Conservation (phyloP, 2,888 invertebrate genomes). For the Polydrusus tereticollis region DNA sequence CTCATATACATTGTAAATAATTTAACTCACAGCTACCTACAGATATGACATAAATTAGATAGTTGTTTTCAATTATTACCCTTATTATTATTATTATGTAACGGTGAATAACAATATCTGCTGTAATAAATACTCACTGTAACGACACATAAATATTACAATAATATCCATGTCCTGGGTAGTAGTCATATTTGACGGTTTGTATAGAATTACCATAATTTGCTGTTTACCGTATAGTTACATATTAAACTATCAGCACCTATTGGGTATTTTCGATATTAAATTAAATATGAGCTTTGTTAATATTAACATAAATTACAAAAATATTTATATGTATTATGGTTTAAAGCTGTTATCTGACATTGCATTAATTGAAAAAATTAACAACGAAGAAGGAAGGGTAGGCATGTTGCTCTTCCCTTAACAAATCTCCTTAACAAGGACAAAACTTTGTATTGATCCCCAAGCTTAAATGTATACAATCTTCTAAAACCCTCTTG, state of each 20-base stretch:
- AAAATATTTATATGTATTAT: no score
- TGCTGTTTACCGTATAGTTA: neutral
- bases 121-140: neutral
- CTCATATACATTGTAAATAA: neutral
- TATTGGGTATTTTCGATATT: neutral
- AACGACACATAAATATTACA: neutral
- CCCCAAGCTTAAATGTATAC: neutral
- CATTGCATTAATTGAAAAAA: neutral
- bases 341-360: no score
- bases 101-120: neutral
- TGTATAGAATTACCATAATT: constrained; percentile 4
- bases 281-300: no score
- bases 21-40: no score
- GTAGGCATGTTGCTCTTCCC: neutral
- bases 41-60: no score
- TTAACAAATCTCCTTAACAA: neutral
- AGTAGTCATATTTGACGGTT: neutral
- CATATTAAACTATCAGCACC: neutral
- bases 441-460: neutral
- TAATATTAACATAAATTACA: no score
- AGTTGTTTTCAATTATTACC: no score
- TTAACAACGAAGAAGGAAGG: no score
- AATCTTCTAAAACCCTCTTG: neutral
- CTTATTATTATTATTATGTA: neutral
- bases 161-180: neutral